A percentile compares a stretch with the other conserved stretches of the same genome.
phyloP scores from a whole-genome alignment of 2,888 invertebrate species.

The Cabera pusaria region DNA sequence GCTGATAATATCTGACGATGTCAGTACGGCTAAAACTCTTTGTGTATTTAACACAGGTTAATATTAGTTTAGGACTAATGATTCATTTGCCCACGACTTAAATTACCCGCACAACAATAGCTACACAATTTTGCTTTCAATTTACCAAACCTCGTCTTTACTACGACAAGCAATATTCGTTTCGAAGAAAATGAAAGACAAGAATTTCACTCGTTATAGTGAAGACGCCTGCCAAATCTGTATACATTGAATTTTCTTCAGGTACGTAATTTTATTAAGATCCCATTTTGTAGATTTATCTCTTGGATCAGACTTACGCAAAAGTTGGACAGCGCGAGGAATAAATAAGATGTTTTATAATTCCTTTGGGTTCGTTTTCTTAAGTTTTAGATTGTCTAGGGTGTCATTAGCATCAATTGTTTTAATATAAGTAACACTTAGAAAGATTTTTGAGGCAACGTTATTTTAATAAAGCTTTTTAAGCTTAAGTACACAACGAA shows the following conservation, averaged over 20 bases:
- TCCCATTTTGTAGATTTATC: slow-evolving; percentile 24
- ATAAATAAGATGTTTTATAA: slow-evolving; percentile 26
- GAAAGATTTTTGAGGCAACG: too few species aligned
- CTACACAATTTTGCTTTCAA: slow-evolving; percentile 40
- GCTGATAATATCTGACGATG: slow-evolving; percentile 42
- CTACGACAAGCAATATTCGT: slow-evolving; percentile 21
- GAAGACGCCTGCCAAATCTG: slow-evolving; percentile 20
- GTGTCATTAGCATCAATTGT: slow-evolving; percentile 17
- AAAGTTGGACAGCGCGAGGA: slow-evolving; percentile 21
- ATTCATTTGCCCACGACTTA: slow-evolving; percentile 60
- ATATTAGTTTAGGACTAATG: slow-evolving; percentile 75
- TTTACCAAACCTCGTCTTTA: slow-evolving; percentile 30
- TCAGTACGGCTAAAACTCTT: slow-evolving; percentile 53
- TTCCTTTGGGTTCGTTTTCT: slow-evolving; percentile 13
- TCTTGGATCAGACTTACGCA: slow-evolving; percentile 15
- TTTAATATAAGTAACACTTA: background rate
- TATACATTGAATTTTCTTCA: slow-evolving; percentile 15
- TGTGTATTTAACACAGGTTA: slow-evolving; percentile 62
- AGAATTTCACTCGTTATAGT: slow-evolving; percentile 18
- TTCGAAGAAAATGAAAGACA: slow-evolving; percentile 20
- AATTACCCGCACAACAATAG: slow-evolving; percentile 46
- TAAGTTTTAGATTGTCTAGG: slow-evolving; percentile 8
- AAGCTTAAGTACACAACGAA: too few species aligned
- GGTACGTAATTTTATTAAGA: slow-evolving; percentile 28
- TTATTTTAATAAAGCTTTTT: too few species aligned